Base-by-base conservation (phyloP, 2,797 vertebrate genomes). In the Poecilia gillii region DNA sequence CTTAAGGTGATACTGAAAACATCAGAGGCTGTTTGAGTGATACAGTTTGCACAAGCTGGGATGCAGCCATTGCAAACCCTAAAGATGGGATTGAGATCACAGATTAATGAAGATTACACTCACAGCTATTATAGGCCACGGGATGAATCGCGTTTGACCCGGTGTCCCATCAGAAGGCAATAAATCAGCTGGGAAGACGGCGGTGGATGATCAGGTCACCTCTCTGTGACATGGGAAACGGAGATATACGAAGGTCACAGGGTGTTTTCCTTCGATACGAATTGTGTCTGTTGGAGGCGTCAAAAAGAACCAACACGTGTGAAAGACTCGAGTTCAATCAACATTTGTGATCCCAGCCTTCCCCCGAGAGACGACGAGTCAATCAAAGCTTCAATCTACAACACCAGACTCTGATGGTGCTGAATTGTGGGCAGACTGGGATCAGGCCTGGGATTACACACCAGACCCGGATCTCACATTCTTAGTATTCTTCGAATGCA, bases 31-130 rank as follows among this genome's bases (percentile, higher is more conserved):
- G 41, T 45, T 28, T 45, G 39, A 14, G 20, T 13, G 20, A 39
- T 70, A 25, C 39, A 70, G 23, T 43, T 43, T 70, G 7, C 20
- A 31, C 12, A 14, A 36, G 6, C 36, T 41, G 36, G 20, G n/a
- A 46, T 71, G 64, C 68, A 45, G 39, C 68, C 39, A 77, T 83
- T 86, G 90, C 86, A 89, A 90, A 92, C 92, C 85, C 89, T 90
- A 94, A 93, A 93, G 81, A 92, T 89, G 87, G 90, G 92, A 95
- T 93, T 95, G 94, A 93, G 91, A 91, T 94, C 90, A 81, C 88
- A 95, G 93, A 95, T 95, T 95, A 95, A 94, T 95, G 89, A 92
- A 94, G 94, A 96, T 95, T 94, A 46, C 23, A 36, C 31, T 92
- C 84, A 83, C 81, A 57, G 90, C 74, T 87, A 91, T 95, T 92